Percentiles rank a stretch among this genome's conserved stretches.
These are phyloP conservation scores for Pocillopora grandis DNA, from an alignment of 92 coral and sea anemone genomes.

Conservation along the genomic window DNA sequence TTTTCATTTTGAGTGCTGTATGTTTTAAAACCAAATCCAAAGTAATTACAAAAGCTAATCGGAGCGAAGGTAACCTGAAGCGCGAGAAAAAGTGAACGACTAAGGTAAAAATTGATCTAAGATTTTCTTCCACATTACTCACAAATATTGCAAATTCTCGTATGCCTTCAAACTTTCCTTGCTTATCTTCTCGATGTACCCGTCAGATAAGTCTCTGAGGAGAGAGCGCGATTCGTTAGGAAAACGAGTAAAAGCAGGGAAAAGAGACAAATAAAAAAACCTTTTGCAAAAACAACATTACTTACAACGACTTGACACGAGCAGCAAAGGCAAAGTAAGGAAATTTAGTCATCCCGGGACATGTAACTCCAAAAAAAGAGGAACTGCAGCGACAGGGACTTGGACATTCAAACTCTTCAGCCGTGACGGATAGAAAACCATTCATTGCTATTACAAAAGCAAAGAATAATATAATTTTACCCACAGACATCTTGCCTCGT, in stretches of 20 bases:
- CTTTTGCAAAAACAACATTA: background rate
- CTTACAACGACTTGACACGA: constrained; percentile 19
- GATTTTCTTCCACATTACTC: constrained; percentile 6
- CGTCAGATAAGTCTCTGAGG: constrained; percentile 26
- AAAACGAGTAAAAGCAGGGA: background rate
- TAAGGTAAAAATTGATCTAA: too few relatives aligned
- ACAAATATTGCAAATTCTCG: constrained; percentile 17
- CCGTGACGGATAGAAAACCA: background rate
- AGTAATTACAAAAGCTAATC: too few relatives aligned
- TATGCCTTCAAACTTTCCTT: constrained; percentile 3
- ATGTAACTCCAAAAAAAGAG: constrained; percentile 8
- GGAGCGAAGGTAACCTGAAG: too few relatives aligned
- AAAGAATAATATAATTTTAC: background rate
- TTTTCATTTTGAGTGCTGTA: too few relatives aligned
- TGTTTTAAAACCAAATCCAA: too few relatives aligned
- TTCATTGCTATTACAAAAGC: background rate
- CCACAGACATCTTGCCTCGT: background rate
- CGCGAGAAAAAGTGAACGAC: too few relatives aligned
- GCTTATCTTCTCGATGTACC: background rate
- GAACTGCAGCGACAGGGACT: constrained; percentile 17
- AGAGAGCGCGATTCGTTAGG: background rate
- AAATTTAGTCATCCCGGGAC: constrained; percentile 18
- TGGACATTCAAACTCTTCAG: constrained; percentile 28
- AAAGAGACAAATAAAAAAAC: background rate
- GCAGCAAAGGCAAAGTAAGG: constrained; percentile 26